Evolutionary conservation across 2,888 invertebrate genomes (phyloP).

Genomic region (Meganola albula): DNA sequence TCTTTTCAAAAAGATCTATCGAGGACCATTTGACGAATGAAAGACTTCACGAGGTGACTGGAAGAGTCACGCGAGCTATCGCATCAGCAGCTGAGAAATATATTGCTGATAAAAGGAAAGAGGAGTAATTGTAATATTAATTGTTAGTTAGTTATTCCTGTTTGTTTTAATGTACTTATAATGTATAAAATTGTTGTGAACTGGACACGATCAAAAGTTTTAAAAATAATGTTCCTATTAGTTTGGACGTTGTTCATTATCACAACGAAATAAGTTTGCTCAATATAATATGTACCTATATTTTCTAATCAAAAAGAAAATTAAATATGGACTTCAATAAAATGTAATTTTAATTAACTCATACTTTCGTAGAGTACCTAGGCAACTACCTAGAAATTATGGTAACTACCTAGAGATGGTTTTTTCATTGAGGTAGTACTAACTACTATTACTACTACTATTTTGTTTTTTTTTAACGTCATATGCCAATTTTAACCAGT

Average conservation of each 20-base stretch:
- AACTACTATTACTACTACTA: too few relatives aligned
- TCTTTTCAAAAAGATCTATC: constrained; percentile 64
- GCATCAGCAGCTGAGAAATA: constrained; percentile 63
- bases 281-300: too few relatives aligned
- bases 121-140: background rate
- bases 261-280: constrained; percentile 44
- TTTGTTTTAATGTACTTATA: too few relatives aligned
- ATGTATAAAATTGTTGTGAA: constrained; percentile 49
- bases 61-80: constrained; percentile 62
- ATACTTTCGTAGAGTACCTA: too few relatives aligned
- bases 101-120: constrained; percentile 32
- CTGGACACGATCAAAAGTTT: constrained; percentile 62
- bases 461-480: too few relatives aligned
- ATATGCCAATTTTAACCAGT: too few relatives aligned
- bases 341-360: too few relatives aligned
- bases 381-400: too few relatives aligned
- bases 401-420: too few relatives aligned
- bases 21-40: constrained; percentile 66
- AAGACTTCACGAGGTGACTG: constrained; percentile 67
- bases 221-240: constrained; percentile 7
- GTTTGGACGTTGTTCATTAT: constrained; percentile 65
- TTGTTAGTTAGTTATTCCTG: background rate
- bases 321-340: too few relatives aligned
- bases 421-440: too few relatives aligned
- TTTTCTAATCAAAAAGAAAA: too few relatives aligned